phyloP scores from a whole-genome alignment of 2,113 vertebrate species.

The Apeltes quadracus region DNA sequence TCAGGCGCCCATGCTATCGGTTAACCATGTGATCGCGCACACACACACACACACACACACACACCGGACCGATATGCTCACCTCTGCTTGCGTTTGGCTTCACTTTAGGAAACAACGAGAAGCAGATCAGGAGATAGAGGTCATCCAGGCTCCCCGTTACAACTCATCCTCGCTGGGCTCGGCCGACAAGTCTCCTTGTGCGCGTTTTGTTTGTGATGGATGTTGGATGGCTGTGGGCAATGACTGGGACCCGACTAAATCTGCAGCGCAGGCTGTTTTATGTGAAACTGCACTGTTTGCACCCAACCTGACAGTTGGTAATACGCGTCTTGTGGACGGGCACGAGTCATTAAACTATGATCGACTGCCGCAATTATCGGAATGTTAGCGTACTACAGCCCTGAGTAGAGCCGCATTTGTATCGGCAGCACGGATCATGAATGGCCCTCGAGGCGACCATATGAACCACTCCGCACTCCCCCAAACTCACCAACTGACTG shows the following conservation, averaged over 20 bases:
- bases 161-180: conserved; percentile 35
- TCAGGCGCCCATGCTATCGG: background rate
- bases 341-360: conserved; percentile 45
- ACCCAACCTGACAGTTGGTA: conserved; percentile 29
- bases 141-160: conserved; percentile 28
- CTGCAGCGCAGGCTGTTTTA: conserved; percentile 33
- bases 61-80: conserved; percentile 19
- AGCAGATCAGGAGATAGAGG: conserved; percentile 45
- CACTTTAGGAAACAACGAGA: conserved; percentile 44
- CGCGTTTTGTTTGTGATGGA: conserved; percentile 32
- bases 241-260: conserved; percentile 15
- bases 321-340: conserved; percentile 28
- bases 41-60: no score
- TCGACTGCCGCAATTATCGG: conserved; percentile 43
- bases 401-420: conserved; percentile 19
- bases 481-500: conserved; percentile 47
- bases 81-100: conserved; percentile 33
- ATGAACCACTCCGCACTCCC: conserved; percentile 42
- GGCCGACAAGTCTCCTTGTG: conserved; percentile 33
- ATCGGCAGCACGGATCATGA: conserved; percentile 10
- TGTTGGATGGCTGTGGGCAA: conserved; percentile 17
- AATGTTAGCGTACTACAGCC: conserved; percentile 11
- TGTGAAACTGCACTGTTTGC: conserved; percentile 48
- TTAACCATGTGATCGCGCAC: conserved; percentile 26
- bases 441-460: conserved; percentile 2